Conservation (phyloP, 2,113 vertebrate species). For the Engraulis encrasicolus region DNA sequence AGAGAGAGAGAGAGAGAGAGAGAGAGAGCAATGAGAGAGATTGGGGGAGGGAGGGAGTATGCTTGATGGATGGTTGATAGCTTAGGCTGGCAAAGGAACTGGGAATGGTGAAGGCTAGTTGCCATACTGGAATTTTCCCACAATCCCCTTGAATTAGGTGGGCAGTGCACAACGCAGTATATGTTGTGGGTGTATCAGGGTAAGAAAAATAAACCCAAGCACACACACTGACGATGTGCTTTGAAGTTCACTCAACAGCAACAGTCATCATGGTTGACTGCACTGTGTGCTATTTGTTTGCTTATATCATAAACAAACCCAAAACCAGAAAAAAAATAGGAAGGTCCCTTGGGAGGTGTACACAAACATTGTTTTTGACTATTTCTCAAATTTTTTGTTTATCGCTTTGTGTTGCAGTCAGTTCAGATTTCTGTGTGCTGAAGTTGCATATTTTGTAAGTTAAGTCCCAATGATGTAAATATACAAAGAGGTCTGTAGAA, state of each 20-base stretch:
- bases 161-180: background rate
- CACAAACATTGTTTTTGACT: background rate
- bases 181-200: background rate
- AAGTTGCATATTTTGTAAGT: too few species aligned
- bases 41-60: too few species aligned
- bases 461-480: too few species aligned
- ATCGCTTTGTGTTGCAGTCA: too few species aligned
- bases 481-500: too few species aligned
- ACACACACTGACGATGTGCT: background rate
- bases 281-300: background rate
- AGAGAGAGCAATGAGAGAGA: too few species aligned
- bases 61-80: background rate
- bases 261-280: background rate
- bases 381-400: background rate
- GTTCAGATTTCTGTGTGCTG: too few species aligned
- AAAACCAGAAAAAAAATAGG: background rate
- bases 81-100: background rate
- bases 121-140: background rate
- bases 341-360: background rate
- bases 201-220: conserved; percentile 2
- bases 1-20: too few species aligned
- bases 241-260: background rate
- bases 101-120: background rate
- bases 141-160: background rate
- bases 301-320: background rate